These are phyloP conservation scores for Drosophila subpulchrella DNA, from an alignment of 1,140 invertebrate species.

Conservation along the genomic window DNA sequence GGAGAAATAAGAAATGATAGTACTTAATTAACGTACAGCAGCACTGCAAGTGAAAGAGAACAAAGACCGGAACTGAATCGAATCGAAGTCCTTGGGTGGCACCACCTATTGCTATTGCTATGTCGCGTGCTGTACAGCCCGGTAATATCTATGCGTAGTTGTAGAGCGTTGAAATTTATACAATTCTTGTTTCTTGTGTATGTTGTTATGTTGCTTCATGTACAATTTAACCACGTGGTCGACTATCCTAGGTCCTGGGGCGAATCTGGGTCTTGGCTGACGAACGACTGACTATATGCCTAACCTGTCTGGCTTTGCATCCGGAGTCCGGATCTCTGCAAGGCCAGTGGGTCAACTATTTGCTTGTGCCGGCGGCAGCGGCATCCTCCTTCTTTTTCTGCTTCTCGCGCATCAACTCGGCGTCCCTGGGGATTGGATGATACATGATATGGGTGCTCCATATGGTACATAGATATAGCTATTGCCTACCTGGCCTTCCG, in stretches of 20 bases:
- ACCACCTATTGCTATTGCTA: slow-evolving; percentile 8
- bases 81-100: slow-evolving; percentile 31
- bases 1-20: slow-evolving; percentile 61
- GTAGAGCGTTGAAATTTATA: slow-evolving; percentile 38
- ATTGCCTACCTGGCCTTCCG: slow-evolving; percentile 89
- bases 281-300: slow-evolving; percentile 33
- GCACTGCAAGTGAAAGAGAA: slow-evolving; percentile 39
- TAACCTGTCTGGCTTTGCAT: slow-evolving; percentile 23
- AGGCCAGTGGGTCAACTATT: slow-evolving; percentile 44
- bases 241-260: slow-evolving; percentile 26
- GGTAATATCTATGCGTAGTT: slow-evolving; percentile 46
- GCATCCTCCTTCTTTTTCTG: slow-evolving; percentile 88
- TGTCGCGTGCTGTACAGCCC: slow-evolving; percentile 27
- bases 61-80: slow-evolving; percentile 24
- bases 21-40: slow-evolving; percentile 41
- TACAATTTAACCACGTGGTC: slow-evolving; percentile 29
- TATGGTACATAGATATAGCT: slow-evolving; percentile 49
- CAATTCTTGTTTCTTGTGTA: slow-evolving; percentile 23
- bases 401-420: slow-evolving; percentile 92
- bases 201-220: slow-evolving; percentile 13
- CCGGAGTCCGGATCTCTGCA: slow-evolving; percentile 4
- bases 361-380: slow-evolving; percentile 63
- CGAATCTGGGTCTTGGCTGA: slow-evolving; percentile 22
- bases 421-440: slow-evolving; percentile 87
- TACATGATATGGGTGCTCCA: background rate